Conservation (phyloP, 2,797 vertebrate genomes). For the Sebastes vulpes region DNA sequence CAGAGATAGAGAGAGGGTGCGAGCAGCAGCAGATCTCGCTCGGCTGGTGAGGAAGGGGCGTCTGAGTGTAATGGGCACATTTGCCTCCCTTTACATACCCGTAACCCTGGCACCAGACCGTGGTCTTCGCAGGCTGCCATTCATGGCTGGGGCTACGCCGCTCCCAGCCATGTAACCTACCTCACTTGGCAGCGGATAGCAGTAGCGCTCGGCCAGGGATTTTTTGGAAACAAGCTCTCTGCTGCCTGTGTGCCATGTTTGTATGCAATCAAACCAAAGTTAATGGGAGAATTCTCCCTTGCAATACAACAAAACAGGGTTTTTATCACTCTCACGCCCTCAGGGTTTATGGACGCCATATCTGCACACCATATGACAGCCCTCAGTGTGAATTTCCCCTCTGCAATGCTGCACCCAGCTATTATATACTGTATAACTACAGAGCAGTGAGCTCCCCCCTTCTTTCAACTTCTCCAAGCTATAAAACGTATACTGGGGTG, state of each 20-base stretch:
- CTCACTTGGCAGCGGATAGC: slow-evolving; percentile 68
- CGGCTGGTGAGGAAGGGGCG: slow-evolving; percentile 32
- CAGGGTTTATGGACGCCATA: slow-evolving; percentile 59
- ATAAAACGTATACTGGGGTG: slow-evolving; percentile 44
- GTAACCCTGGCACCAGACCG: slow-evolving; percentile 60
- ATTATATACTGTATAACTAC: slow-evolving; percentile 30
- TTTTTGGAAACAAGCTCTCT: slow-evolving; percentile 73
- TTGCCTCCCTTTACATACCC: slow-evolving; percentile 66
- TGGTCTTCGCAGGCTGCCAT: slow-evolving; percentile 64
- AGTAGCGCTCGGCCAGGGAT: slow-evolving; percentile 58
- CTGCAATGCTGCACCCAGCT: slow-evolving; percentile 35
- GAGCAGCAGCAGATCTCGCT: slow-evolving; percentile 31
- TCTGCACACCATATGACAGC: slow-evolving; percentile 68
- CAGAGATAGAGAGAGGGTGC: neutral
- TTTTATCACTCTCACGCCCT: slow-evolving; percentile 61
- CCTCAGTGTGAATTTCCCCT: slow-evolving; percentile 46
- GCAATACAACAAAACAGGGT: slow-evolving; percentile 64
- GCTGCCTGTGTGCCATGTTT: slow-evolving; percentile 69
- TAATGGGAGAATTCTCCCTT: slow-evolving; percentile 74
- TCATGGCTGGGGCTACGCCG: slow-evolving; percentile 40
- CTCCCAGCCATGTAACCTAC: slow-evolving; percentile 72
- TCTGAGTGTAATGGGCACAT: slow-evolving; percentile 64
- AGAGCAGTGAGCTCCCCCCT: neutral
- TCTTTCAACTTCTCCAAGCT: slow-evolving; percentile 4
- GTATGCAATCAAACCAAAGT: slow-evolving; percentile 78